Base-by-base conservation (phyloP, 2,113 vertebrate species). In the Chaetodon auriga region DNA sequence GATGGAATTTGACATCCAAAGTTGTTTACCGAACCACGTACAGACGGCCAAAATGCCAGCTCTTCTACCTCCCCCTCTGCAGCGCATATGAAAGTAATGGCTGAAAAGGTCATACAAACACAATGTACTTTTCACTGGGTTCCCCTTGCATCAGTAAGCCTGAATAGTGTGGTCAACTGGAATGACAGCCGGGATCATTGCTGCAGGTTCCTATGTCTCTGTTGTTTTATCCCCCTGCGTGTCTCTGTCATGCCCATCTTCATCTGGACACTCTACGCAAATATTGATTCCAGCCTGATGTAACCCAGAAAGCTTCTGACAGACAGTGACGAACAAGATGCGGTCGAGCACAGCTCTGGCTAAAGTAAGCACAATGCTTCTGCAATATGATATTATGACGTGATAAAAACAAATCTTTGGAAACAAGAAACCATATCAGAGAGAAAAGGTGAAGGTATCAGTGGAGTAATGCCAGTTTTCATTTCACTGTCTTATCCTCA, bases 111-210 rank as follows among this genome's bases (percentile, higher is more conserved):
- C 87, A 84, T 21, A 63, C 72, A 85, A 83, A 82, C 80, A 79
- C 49, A 38, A 68, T 87, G 80, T 75, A 76, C 82, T 82, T 87
- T 90, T 83, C 89, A 77, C 15, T 25, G n/a, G 62, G 64, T 58
- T 80, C 65, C 69, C 70, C 46, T 75, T 70, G 80, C 82, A 75
- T 84, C 83, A 80, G 74, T 82, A 74, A 62, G 62, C 78, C 54
- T 48, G 68, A 72, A 13, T 79, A 9, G 53, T 5, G 64, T 60
- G 46, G 80, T 91, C 91, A 82, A 84, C 89, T 16, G 68, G 54
- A 87, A 87, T 90, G 91, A 89, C 91, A 89, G 87, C 61, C 60
- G 11, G 79, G 83, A 90, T 92, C 89, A 89, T 89, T 72, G 72
- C 83, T 86, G 76, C 13, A 36, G 81, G 68, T 87, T 87, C 66